phyloP scores from a whole-genome alignment of 2,888 invertebrate genomes.

The Eristalis intricaria region DNA sequence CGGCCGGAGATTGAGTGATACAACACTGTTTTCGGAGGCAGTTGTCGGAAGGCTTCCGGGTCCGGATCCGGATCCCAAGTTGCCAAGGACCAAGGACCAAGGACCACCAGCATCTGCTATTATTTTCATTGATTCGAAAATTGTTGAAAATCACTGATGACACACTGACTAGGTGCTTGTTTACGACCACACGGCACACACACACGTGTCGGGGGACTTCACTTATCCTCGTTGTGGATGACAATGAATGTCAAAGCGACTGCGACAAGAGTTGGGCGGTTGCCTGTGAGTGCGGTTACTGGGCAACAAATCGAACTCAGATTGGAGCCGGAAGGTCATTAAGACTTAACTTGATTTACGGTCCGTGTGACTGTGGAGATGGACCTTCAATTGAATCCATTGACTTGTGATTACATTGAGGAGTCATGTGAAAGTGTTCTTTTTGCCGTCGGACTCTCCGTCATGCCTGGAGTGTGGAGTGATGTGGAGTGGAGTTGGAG shows the following conservation, averaged over 20 bases:
- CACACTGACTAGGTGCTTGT: not conserved
- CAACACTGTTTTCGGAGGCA: slow-evolving; percentile 21
- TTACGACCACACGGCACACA: not conserved
- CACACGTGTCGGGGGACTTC: not conserved
- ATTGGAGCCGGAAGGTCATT: not conserved
- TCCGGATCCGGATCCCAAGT: not conserved
- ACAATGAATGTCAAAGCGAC: slow-evolving; percentile 16
- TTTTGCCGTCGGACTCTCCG: too few relatives aligned
- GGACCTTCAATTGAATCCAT: not conserved
- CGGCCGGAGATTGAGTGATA: slow-evolving; percentile 42
- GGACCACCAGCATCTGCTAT: not conserved
- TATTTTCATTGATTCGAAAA: slow-evolving; percentile 21
- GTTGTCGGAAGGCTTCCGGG: slow-evolving; percentile 27
- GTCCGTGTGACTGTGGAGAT: not conserved
- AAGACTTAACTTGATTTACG: not conserved
- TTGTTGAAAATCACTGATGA: slow-evolving; percentile 22
- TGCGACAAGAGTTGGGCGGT: too few relatives aligned
- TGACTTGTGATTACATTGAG: not conserved
- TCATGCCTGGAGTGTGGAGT: too few relatives aligned
- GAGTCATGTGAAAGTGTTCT: not conserved
- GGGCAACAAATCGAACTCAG: not conserved
- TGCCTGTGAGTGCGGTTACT: not conserved
- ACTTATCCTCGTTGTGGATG: not conserved
- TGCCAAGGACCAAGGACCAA: not conserved
- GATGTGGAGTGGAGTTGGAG: too few relatives aligned